Evolutionary conservation across 2,888 invertebrate species (phyloP).

Genomic region (Coleophora flavipennella): DNA sequence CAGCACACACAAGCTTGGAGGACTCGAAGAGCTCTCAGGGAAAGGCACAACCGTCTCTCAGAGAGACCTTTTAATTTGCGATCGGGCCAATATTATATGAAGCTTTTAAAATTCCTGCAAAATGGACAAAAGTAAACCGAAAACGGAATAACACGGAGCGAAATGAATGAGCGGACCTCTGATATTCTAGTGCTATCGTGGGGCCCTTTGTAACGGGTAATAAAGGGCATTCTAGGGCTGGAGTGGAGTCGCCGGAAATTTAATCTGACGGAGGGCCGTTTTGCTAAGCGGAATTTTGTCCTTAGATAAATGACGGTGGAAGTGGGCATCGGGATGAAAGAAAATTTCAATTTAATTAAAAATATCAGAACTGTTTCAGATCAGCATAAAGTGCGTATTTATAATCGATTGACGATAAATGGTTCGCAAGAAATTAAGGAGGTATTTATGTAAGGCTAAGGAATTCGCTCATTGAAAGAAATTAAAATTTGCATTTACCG

Average conservation of each 20-base stretch:
- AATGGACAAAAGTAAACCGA: slow-evolving; percentile 35
- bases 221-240: slow-evolving; percentile 61
- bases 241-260: slow-evolving; percentile 67
- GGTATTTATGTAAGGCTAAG: too few species aligned
- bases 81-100: slow-evolving; percentile 16
- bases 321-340: slow-evolving; percentile 41
- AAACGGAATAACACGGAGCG: slow-evolving; percentile 1
- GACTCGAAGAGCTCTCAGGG: slow-evolving; percentile 3
- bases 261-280: slow-evolving; percentile 61
- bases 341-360: slow-evolving; percentile 66
- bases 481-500: too few species aligned
- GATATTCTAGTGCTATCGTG: slow-evolving; percentile 53
- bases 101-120: slow-evolving; percentile 22
- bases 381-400: slow-evolving; percentile 19
- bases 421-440: too few species aligned
- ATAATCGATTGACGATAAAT: too few species aligned
- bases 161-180: slow-evolving; percentile 47
- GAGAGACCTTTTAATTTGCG: slow-evolving; percentile 8
- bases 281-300: slow-evolving; percentile 54
- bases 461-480: too few species aligned
- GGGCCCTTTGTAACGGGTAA: slow-evolving; percentile 58
- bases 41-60: slow-evolving; percentile 4
- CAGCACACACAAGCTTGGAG: background rate
- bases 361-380: slow-evolving; percentile 22
- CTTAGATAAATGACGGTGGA: slow-evolving; percentile 56